Evolutionary conservation across 1,140 invertebrate species (phyloP), one percentile per base, ranked within the genome.

Genomic region (Camponotus floridanus): DNA sequence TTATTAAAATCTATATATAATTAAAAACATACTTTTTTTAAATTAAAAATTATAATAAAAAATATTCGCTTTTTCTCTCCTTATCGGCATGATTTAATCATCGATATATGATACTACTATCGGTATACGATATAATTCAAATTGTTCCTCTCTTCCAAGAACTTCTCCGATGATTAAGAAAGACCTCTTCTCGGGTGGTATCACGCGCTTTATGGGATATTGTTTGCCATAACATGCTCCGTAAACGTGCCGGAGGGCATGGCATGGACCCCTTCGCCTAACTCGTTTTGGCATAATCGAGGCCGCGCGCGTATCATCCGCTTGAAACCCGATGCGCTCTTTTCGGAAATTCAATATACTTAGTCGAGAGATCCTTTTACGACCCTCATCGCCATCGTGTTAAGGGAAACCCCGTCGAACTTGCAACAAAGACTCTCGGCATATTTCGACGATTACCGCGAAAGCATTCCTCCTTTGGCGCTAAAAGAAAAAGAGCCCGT

Each of bases 301-400:
- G 36, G 73, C 65, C 85, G 88, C 83, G 86, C 83, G 85, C 81
- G 78, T 92, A 92, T 93, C 91, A 92, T 91, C 88, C 90, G 86
- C 90, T 91, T 91, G 93, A 92, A 93, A 93, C 90, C 73, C 91
- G 86, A 92, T 91, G 88, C 91, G 87, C 92, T 26, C 26, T 93
- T 93, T 93, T 92, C 91, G 90, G 93, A 93, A 94, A 94, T 94
- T 94, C 92, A 93, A 93, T 94, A 94, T 92, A 92, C 91, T 90
- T 81, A 9, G 81, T 67, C 87, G 76, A 64, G 3, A 65, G 74
- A 87, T 68, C 84, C 88, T 83, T 84, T 59, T 45, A 73, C 21
- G 71, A 64, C 86, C 85, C 84, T 83, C 42, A 36, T 86, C 55
- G 57, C 61, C 79, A 48, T 65, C 57, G 65, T 18, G n/a, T 68